phyloP scores from a whole-genome alignment of 1,140 invertebrate species.

The Drosophila virilis region DNA sequence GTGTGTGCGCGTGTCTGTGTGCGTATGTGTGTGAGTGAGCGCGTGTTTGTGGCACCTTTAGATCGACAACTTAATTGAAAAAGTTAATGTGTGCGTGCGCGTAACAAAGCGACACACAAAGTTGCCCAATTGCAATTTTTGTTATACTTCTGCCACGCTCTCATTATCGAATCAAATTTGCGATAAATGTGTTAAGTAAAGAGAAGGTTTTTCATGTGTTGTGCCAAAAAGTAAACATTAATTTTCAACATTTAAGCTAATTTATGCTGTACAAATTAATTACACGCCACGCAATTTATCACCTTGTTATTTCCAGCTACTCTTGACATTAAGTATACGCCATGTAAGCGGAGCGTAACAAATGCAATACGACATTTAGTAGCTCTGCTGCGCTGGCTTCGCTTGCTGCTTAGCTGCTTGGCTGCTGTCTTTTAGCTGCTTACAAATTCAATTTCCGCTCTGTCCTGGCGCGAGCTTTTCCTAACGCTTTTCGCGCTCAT shows the following conservation, averaged over 20 bases:
- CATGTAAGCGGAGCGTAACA: constrained; percentile 47
- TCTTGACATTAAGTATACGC: constrained; percentile 61
- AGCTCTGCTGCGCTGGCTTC: constrained; percentile 17
- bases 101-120: constrained; percentile 36
- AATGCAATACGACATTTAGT: constrained; percentile 71
- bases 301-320: constrained; percentile 50
- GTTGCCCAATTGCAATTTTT: constrained; percentile 46
- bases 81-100: constrained; percentile 67
- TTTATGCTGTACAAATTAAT: constrained; percentile 76
- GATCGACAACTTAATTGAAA: constrained; percentile 79
- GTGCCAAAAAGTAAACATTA: constrained; percentile 49
- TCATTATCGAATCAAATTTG: constrained; percentile 60
- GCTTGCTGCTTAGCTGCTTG: not conserved
- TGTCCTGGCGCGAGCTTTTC: not conserved
- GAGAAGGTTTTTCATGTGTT: constrained; percentile 33
- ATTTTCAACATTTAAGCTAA: constrained; percentile 66
- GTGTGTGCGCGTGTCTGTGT: not conserved
- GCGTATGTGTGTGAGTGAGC: constrained; percentile 18
- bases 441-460: constrained; percentile 79
- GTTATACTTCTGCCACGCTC: constrained; percentile 6
- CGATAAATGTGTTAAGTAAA: constrained; percentile 47
- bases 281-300: constrained; percentile 65
- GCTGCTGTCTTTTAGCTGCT: constrained; percentile 25
- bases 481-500: constrained; percentile 48
- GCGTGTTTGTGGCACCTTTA: constrained; percentile 38